Conservation (phyloP, 2,797 vertebrate genomes). For the Gallinago stenura region DNA sequence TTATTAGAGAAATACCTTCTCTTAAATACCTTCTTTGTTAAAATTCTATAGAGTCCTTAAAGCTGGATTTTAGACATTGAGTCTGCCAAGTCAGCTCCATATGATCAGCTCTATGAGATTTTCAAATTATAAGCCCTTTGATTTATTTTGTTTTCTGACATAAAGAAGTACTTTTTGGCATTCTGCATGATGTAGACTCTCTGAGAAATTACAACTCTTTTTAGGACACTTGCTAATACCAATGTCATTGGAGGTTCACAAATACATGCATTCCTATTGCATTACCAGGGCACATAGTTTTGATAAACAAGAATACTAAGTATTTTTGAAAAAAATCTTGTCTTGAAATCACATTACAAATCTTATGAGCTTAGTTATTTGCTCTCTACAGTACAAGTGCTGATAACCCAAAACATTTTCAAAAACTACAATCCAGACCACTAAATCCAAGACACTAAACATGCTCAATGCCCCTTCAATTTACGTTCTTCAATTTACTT, state of each 20-base stretch:
- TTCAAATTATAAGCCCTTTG: neutral
- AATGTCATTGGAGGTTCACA: neutral
- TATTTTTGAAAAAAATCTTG: neutral
- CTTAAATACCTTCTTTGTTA: neutral
- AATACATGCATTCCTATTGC: neutral
- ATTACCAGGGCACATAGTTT: neutral
- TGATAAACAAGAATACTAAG: neutral
- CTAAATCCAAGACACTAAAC: neutral
- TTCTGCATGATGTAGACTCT: neutral
- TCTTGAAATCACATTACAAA: neutral
- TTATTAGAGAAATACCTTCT: constrained; percentile 9
- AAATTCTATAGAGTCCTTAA: neutral
- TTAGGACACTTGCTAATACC: neutral
- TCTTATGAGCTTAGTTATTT: neutral
- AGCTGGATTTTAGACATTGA: too few relatives aligned
- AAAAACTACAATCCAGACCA: constrained; percentile 5
- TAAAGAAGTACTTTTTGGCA: neutral
- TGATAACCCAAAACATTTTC: neutral
- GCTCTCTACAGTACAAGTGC: neutral
- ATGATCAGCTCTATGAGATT: neutral
- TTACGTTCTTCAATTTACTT: constrained; percentile 43
- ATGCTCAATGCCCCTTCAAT: constrained; percentile 22
- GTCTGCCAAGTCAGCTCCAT: neutral
- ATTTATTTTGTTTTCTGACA: neutral
- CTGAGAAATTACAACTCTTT: accelerated